Conservation (phyloP, 2,113 vertebrate genomes). For the Phainopepla nitens region DNA sequence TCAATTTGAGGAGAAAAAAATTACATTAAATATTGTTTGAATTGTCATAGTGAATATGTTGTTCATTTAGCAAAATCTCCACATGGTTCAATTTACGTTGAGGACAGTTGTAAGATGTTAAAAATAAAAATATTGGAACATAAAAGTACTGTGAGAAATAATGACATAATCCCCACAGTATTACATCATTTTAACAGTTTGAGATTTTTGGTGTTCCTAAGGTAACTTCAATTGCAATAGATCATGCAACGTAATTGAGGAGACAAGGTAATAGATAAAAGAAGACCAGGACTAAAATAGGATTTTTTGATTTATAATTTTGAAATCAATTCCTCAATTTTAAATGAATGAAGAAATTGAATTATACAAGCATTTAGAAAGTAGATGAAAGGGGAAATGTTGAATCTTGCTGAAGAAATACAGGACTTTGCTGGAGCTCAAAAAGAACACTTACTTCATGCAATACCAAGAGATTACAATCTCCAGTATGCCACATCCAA, state of each 20-base stretch:
- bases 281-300: background rate
- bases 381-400: background rate
- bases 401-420: background rate
- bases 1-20: background rate
- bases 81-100: background rate
- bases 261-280: background rate
- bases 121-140: conserved; percentile 9
- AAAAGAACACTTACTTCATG: background rate
- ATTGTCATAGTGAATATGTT: background rate
- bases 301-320: conserved; percentile 12
- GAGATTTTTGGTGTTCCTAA: background rate
- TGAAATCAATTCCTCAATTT: background rate
- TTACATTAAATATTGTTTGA: background rate
- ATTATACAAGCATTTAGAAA: background rate
- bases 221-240: background rate
- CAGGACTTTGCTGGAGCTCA: background rate
- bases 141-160: background rate
- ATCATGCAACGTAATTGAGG: conserved; percentile 13
- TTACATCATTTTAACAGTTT: background rate
- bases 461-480: background rate
- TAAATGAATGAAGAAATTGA: background rate
- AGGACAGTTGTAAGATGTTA: background rate
- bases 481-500: background rate
- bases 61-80: background rate
- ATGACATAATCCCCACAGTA: background rate